phyloP scores from a whole-genome alignment of 2,888 invertebrate genomes.

The Sinhomidia bicolor region DNA sequence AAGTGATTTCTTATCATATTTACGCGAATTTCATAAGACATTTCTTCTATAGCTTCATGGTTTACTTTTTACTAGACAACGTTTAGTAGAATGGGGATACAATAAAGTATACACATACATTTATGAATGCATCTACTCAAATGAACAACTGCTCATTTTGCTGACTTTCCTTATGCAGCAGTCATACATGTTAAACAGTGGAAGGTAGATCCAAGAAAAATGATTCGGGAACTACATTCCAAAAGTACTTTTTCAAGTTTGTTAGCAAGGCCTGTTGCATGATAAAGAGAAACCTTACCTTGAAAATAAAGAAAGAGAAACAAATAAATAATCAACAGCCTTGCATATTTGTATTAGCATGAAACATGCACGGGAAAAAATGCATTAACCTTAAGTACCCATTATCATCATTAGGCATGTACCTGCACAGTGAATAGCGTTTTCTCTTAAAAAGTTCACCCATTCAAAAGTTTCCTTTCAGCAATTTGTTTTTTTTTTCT shows the following conservation, averaged over 20 bases:
- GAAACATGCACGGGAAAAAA: background rate
- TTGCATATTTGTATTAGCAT: background rate
- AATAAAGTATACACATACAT: too few relatives aligned
- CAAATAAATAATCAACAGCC: background rate
- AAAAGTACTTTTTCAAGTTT: slow-evolving; percentile 1
- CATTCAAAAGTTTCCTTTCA: background rate
- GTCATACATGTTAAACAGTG: too few relatives aligned
- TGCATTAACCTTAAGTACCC: background rate
- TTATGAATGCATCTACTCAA: too few relatives aligned
- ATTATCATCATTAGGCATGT: background rate
- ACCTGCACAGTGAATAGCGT: background rate
- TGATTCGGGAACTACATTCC: background rate
- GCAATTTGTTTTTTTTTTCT: background rate
- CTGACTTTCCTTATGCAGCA: too few relatives aligned
- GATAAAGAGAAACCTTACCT: background rate
- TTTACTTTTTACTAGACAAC: too few relatives aligned
- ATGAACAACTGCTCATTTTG: too few relatives aligned
- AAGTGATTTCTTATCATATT: background rate
- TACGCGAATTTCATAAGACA: too few relatives aligned
- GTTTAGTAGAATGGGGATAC: too few relatives aligned
- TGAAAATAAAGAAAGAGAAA: slow-evolving; percentile 19
- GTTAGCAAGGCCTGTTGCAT: background rate
- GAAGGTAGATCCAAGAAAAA: too few relatives aligned
- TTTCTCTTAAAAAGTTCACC: background rate
- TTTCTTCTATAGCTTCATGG: too few relatives aligned